Evolutionary conservation across 1,140 invertebrate species (phyloP).

Genomic region (Bombus superbus): DNA sequence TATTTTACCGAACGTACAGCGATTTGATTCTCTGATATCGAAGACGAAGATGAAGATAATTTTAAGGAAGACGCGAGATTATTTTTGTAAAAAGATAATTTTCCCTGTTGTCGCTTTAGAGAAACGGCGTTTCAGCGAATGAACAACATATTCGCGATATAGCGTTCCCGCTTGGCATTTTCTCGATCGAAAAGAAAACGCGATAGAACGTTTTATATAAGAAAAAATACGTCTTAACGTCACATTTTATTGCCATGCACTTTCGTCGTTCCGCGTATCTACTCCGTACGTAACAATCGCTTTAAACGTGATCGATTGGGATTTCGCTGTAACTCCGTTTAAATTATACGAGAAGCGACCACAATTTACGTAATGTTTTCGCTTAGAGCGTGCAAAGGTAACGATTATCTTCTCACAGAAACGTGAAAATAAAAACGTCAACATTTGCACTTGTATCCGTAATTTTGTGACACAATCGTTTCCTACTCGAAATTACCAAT

Average conservation of each 20-base stretch:
- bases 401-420: not conserved
- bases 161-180: not conserved
- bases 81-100: no score
- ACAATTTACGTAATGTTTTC: constrained; percentile 8
- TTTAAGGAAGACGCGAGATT: no score
- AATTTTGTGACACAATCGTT: not conserved
- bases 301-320: constrained; percentile 8
- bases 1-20: no score
- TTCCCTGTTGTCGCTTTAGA: not conserved
- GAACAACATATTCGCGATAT: not conserved
- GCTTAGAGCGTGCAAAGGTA: not conserved
- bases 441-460: not conserved
- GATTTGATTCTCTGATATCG: no score
- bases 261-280: constrained; percentile 9
- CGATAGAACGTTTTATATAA: constrained; percentile 19
- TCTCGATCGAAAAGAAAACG: not conserved
- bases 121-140: not conserved
- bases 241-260: constrained; percentile 8
- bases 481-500: not conserved
- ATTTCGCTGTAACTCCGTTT: constrained; percentile 16
- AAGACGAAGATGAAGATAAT: no score
- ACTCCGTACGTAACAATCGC: constrained; percentile 12
- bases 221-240: constrained; percentile 10
- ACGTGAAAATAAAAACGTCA: not conserved
- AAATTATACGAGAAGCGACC: constrained; percentile 20